A percentile compares a stretch with the other conserved stretches of the same genome.
phyloP scores from a whole-genome alignment of 2,113 vertebrate species.

The Stomatorhinus ivindoensis region DNA sequence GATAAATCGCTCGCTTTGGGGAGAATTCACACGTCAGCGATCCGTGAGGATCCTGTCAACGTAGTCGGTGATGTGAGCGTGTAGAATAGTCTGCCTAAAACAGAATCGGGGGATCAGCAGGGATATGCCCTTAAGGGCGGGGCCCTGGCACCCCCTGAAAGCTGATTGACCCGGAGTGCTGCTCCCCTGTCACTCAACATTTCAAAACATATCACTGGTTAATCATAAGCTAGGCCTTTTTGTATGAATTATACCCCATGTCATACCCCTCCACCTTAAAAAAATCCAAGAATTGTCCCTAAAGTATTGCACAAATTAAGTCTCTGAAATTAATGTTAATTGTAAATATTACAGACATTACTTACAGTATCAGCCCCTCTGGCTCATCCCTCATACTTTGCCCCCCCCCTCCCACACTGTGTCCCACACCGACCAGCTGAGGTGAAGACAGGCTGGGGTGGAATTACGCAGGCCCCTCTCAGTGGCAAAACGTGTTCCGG shows the following conservation, averaged over 20 bases:
- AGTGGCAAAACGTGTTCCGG: background rate
- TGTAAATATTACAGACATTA: background rate
- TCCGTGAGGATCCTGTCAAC: background rate
- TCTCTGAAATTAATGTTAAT: background rate
- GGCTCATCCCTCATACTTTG: background rate
- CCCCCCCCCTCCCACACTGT: background rate
- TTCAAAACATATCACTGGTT: background rate
- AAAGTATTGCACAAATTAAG: background rate
- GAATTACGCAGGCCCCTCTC: background rate
- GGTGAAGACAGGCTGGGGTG: background rate
- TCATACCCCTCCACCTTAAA: background rate
- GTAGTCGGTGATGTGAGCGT: background rate
- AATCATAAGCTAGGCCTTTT: background rate
- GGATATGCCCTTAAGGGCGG: background rate
- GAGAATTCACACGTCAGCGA: background rate
- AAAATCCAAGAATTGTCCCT: background rate
- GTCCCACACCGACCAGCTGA: background rate
- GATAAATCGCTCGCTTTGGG: background rate
- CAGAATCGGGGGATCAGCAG: background rate
- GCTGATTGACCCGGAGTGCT: background rate
- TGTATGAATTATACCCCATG: background rate
- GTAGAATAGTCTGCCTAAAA: background rate
- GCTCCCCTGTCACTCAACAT: background rate
- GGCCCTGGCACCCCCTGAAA: background rate
- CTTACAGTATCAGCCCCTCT: background rate